Conservation (phyloP, 2,888 invertebrate genomes). For the Panzeria rudis region DNA sequence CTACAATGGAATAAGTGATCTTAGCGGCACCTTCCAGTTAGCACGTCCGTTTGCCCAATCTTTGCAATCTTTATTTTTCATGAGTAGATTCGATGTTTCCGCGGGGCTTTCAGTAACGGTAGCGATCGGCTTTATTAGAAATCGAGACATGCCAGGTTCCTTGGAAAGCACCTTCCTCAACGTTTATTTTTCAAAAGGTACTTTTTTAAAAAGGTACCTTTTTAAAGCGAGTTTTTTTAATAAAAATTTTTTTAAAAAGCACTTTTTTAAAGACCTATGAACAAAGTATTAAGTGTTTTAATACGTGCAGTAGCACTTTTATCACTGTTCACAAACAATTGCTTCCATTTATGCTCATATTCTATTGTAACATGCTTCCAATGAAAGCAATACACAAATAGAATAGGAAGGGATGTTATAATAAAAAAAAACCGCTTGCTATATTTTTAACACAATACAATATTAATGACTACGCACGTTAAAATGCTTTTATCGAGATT, state of each 20-base stretch:
- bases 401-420: background rate
- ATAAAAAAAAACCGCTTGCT: background rate
- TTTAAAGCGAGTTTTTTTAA: no score
- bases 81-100: no score
- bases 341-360: background rate
- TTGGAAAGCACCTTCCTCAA: no score
- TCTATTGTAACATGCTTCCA: constrained; percentile 1
- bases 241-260: background rate
- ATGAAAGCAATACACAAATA: constrained; percentile 18
- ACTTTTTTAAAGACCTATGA: background rate
- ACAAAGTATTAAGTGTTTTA: background rate
- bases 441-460: background rate
- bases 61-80: no score
- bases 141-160: no score
- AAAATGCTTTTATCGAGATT: constrained; percentile 48
- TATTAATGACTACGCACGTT: constrained; percentile 80
- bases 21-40: no score
- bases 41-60: no score
- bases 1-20: no score
- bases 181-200: background rate
- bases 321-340: background rate
- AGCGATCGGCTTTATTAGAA: no score
- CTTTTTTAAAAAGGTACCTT: background rate
- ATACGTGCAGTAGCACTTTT: background rate
- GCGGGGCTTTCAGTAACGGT: no score